phyloP scores from a whole-genome alignment of 2,113 vertebrate genomes.

The Lamprologus ornatipinnis region DNA sequence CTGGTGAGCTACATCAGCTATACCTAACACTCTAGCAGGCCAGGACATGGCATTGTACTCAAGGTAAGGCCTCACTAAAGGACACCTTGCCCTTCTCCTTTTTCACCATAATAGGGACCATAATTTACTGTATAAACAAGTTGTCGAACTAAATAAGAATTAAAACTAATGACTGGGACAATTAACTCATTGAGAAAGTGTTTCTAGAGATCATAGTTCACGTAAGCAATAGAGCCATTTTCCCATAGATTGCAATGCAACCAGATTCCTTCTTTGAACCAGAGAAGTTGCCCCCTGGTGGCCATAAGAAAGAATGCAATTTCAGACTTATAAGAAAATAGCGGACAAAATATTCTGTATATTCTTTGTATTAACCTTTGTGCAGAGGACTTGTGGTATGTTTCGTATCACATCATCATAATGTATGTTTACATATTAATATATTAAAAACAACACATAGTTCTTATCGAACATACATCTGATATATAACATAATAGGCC shows the following conservation, averaged over 20 bases:
- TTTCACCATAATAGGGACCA: neutral
- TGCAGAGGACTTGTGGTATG: neutral
- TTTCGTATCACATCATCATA: neutral
- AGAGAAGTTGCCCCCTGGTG: neutral
- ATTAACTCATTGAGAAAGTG: neutral
- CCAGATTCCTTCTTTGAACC: neutral
- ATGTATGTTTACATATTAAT: neutral
- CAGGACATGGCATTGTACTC: neutral
- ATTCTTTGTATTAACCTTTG: neutral
- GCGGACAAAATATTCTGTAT: neutral
- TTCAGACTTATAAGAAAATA: neutral
- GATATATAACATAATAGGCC: neutral
- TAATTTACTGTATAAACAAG: neutral
- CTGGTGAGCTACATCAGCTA: neutral
- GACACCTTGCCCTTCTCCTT: neutral
- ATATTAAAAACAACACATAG: neutral
- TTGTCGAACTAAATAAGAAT: neutral
- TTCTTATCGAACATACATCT: neutral
- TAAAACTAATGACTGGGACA: neutral
- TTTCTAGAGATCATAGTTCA: neutral
- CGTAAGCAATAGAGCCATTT: neutral
- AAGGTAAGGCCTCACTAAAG: neutral
- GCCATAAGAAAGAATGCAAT: neutral
- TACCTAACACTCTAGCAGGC: neutral
- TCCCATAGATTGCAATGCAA: neutral